A percentile compares a stretch with the other conserved stretches of the same genome.
Conservation (phyloP, 2,888 invertebrate species). For the Xestia sexstrigata region DNA sequence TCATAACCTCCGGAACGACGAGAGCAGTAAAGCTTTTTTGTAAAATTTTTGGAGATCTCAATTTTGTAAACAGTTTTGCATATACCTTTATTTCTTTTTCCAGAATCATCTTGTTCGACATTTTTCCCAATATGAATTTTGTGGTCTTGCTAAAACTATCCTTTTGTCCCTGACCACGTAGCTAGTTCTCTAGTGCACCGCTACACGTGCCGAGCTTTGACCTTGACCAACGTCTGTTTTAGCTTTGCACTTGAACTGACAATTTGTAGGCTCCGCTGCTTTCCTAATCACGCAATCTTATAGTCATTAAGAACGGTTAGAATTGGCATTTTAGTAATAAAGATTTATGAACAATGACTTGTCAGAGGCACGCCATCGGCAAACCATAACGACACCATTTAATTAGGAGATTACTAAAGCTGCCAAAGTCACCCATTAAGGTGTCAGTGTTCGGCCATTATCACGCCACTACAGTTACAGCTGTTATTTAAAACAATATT, state of each 20-base stretch:
- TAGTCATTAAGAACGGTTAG: background rate
- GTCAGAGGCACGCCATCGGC: conserved; percentile 2
- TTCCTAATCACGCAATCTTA: conserved; percentile 19
- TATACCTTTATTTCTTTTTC: background rate
- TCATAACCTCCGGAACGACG: conserved; percentile 14
- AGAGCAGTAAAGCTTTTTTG: conserved; percentile 7
- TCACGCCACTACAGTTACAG: background rate
- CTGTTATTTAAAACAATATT: background rate
- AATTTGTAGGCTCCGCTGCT: conserved; percentile 28
- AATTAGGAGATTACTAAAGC: conserved; percentile 7
- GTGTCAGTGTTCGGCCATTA: background rate
- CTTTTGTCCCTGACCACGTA: background rate
- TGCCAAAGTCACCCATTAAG: background rate
- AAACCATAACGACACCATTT: background rate
- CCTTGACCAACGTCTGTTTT: conserved; percentile 29
- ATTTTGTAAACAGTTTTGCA: background rate
- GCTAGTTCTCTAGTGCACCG: background rate
- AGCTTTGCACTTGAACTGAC: conserved; percentile 40
- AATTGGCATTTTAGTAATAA: conserved; percentile 5
- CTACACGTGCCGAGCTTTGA: conserved; percentile 26
- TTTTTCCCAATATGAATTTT: background rate
- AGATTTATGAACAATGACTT: background rate
- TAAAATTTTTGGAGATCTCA: background rate
- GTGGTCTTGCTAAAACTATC: background rate
- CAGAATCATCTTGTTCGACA: background rate